Conservation (phyloP, 2,888 invertebrate genomes). For the Hypsopygia costalis region DNA sequence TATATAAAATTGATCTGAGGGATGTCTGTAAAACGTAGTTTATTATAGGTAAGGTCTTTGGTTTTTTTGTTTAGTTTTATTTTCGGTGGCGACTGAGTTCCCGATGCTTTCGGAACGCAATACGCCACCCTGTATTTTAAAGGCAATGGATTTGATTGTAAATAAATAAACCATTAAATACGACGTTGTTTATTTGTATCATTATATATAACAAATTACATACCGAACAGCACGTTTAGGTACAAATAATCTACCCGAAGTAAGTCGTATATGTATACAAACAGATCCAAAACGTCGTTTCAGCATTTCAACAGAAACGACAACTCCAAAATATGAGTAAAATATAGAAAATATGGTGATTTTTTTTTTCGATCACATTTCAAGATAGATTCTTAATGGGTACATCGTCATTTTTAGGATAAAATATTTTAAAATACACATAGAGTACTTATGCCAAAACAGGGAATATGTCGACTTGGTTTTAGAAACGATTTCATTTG, state of each 20-base stretch:
- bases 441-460: too few species aligned
- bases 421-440: neutral
- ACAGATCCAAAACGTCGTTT: conserved; percentile 12
- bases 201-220: conserved; percentile 29
- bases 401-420: neutral
- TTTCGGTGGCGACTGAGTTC: too few species aligned
- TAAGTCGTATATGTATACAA: conserved; percentile 9
- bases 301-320: neutral
- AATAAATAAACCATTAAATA: conserved; percentile 1
- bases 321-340: conserved; percentile 4
- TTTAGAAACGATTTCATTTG: too few species aligned
- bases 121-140: too few species aligned
- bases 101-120: too few species aligned
- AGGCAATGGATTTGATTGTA: too few species aligned
- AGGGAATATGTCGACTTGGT: too few species aligned
- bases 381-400: neutral
- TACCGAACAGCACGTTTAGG: conserved; percentile 24
- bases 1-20: too few species aligned
- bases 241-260: conserved; percentile 23
- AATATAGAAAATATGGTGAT: conserved; percentile 7
- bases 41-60: too few species aligned
- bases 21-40: too few species aligned
- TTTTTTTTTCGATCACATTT: conserved; percentile 7
- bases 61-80: too few species aligned
- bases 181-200: conserved; percentile 25